Evolutionary conservation across 2,113 vertebrate species (phyloP), one percentile per base, ranked within the genome.

Genomic region (Oplegnathus fasciatus): DNA sequence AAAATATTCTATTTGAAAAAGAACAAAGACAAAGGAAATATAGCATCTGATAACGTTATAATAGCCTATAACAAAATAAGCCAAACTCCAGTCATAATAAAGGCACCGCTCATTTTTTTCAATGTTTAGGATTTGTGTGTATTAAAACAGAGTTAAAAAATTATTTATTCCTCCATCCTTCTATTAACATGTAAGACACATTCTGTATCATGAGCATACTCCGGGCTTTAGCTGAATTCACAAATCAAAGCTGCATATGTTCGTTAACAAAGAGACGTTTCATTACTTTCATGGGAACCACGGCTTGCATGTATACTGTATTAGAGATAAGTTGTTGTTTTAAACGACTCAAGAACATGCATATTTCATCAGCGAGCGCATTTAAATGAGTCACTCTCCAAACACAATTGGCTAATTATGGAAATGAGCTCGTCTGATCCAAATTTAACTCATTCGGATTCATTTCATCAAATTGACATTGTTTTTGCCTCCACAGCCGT

Each of bases 351-450:
- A 42, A 90, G 67, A n/a, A 82, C 89, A 89, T 92, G 85, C 85
- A 88, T 87, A 90, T 90, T 91, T 88, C 75, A 89, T 86, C 72
- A 90, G 80, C 48, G 79, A 75, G 83, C 80, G 77, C 69, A 85
- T 91, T 89, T 80, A 85, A 91, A 87, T 58, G 64, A 88, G 58
- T 90, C 89, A 42, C 40, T 88, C 83, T 87, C 74, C 81, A 89
- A 94, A 92, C 83, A 93, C 90, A 89, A 91, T 90, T 30, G 62
- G 71, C 84, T 89, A 85, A 93, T 94, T 93, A 94, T 92, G 90
- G 62, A 91, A 89, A 94, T 88, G 76, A 86, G 78, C 78, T 44
- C 7, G 67, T 80, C 68, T 82, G 78, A 92, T 91, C 80, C 84
- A 87, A 89, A 91, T 88, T 83, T 83, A 87, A 93, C 82, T 81